Evolutionary conservation across 1,140 invertebrate genomes (phyloP).

Genomic region (Pachyrhynchus sulphureomaculatus): DNA sequence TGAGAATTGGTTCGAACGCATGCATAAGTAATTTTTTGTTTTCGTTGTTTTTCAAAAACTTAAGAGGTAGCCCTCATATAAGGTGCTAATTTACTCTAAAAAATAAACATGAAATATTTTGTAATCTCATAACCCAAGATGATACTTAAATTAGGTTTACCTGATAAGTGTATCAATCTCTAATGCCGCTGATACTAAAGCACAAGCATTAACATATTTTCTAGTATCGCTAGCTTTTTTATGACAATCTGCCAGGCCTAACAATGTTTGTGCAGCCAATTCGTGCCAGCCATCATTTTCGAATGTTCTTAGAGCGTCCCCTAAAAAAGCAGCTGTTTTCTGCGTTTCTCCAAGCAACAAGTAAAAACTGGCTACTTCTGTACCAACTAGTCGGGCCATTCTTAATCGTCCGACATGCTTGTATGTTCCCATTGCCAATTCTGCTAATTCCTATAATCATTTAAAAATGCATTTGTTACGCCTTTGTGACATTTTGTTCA

Average conservation of each 20-base stretch:
- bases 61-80: too few relatives aligned
- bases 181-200: constrained; percentile 71
- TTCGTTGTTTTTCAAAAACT: too few relatives aligned
- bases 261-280: constrained; percentile 76
- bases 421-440: constrained; percentile 94
- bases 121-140: too few relatives aligned
- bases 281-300: constrained; percentile 83
- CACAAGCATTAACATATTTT: constrained; percentile 73
- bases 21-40: too few relatives aligned
- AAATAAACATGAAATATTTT: too few relatives aligned
- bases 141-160: too few relatives aligned
- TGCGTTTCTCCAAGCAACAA: constrained; percentile 81
- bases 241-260: constrained; percentile 85
- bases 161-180: constrained; percentile 69
- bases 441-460: constrained; percentile 77
- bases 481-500: background rate
- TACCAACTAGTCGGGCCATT: constrained; percentile 83
- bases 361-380: constrained; percentile 88
- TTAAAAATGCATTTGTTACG: background rate
- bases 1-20: too few relatives aligned
- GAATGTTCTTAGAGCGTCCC: constrained; percentile 83
- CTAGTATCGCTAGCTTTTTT: constrained; percentile 73
- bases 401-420: constrained; percentile 90
- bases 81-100: too few relatives aligned
- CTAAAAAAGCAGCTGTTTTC: constrained; percentile 85